phyloP scores from a whole-genome alignment of 1,140 invertebrate species.

The Mactra quadrangularis region DNA sequence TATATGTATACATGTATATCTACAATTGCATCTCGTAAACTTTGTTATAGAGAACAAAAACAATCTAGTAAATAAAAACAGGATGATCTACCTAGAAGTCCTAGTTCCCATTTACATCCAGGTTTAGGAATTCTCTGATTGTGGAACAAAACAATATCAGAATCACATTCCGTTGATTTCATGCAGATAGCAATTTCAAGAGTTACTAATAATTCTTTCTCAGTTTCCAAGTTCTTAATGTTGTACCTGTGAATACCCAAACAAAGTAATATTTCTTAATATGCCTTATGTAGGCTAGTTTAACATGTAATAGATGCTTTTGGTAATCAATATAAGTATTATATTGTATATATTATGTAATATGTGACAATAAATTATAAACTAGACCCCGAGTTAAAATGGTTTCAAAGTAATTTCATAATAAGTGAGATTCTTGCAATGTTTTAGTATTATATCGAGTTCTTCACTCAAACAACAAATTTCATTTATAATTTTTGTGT shows the following conservation, averaged over 20 bases:
- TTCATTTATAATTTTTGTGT: not conserved
- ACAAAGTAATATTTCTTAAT: no score
- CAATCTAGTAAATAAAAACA: not conserved
- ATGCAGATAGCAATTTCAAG: slow-evolving; percentile 48
- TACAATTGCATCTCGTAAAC: no score
- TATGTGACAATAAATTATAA: no score
- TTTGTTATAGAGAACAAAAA: no score
- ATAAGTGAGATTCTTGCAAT: no score
- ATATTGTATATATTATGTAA: no score
- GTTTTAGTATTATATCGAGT: not conserved
- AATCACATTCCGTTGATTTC: slow-evolving; percentile 16
- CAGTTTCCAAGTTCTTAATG: slow-evolving; percentile 32
- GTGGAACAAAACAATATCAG: slow-evolving; percentile 10
- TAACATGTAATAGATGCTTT: no score
- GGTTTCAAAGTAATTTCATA: no score
- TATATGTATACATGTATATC: not conserved
- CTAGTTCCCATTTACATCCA: slow-evolving; percentile 34
- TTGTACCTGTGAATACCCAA: slow-evolving; percentile 42
- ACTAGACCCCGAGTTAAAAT: no score
- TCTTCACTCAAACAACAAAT: not conserved
- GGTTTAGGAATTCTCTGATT: slow-evolving; percentile 41
- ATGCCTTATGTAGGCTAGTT: no score
- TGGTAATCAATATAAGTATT: no score
- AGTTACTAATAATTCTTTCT: slow-evolving; percentile 50
- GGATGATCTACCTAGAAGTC: slow-evolving; percentile 7